phyloP scores from a whole-genome alignment of 2,113 vertebrate species.

The Pluvialis apricaria region DNA sequence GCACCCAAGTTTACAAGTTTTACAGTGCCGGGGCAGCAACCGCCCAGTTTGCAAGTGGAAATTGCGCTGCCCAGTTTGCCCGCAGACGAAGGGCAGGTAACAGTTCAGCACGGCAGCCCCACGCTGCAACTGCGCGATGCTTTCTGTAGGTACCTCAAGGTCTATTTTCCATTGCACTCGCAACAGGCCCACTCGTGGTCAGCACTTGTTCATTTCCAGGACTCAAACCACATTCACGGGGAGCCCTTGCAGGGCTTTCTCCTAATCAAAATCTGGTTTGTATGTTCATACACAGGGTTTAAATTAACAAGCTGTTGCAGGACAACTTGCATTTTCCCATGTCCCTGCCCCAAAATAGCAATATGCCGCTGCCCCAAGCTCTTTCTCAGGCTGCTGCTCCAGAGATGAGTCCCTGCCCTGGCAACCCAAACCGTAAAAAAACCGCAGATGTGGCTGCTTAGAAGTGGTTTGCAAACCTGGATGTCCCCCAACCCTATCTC shows the following conservation, averaged over 20 bases:
- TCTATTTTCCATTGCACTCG: not conserved
- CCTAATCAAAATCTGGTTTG: not conserved
- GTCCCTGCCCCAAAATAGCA: not conserved
- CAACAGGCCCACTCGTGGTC: not conserved
- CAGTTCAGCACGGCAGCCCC: not conserved
- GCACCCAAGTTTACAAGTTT: not conserved
- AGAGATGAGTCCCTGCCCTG: not conserved
- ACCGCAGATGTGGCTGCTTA: not conserved
- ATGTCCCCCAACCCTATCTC: no score
- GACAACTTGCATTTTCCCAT: not conserved
- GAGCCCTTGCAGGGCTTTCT: not conserved
- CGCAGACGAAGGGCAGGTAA: not conserved
- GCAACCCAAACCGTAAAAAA: not conserved
- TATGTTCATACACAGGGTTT: not conserved
- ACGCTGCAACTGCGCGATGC: accelerated
- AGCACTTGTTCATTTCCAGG: not conserved
- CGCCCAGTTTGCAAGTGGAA: not conserved
- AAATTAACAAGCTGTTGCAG: not conserved
- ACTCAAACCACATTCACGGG: not conserved
- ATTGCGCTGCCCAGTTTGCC: not conserved
- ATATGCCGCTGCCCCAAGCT: not conserved
- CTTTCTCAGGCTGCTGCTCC: not conserved
- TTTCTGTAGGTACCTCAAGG: not conserved
- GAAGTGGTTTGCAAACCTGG: not conserved
- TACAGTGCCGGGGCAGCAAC: accelerated